These are phyloP conservation scores for Heliconius melpomene DNA, from an alignment of 1,140 invertebrate species.

Conservation along the genomic window DNA sequence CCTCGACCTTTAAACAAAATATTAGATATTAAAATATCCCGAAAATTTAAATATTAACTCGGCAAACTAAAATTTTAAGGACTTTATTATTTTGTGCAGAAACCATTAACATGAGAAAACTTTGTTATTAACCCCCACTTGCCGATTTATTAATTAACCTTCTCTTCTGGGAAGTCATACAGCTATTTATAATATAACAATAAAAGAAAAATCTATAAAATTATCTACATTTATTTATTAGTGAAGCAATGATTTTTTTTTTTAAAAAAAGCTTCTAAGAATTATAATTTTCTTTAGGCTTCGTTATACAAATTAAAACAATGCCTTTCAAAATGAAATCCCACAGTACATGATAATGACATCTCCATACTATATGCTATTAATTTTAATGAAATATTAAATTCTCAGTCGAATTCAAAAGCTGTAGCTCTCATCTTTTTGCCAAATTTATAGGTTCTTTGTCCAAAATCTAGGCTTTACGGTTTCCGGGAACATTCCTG, in stretches of 20 bases:
- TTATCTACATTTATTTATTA: not conserved
- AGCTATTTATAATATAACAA: not conserved
- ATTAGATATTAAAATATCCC: conserved; percentile 29
- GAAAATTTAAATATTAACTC: conserved; percentile 29
- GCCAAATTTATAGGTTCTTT: not conserved
- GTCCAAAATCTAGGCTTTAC: conserved; percentile 2
- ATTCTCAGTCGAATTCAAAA: not conserved
- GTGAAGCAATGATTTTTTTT: too few relatives aligned
- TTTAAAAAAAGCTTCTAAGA: too few relatives aligned
- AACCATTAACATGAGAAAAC: conserved; percentile 27
- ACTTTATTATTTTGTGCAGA: conserved; percentile 25
- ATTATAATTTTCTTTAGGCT: too few relatives aligned
- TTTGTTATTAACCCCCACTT: conserved; percentile 25
- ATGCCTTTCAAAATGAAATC: not conserved
- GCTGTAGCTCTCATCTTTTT: not conserved
- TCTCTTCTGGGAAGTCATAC: not conserved
- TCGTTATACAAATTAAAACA: too few relatives aligned
- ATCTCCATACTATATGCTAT: not conserved
- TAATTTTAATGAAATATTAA: not conserved
- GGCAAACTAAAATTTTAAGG: conserved; percentile 25
- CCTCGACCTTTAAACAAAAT: conserved; percentile 21
- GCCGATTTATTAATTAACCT: conserved; percentile 11
- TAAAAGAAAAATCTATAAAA: not conserved
- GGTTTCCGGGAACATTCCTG: not conserved
- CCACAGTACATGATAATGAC: not conserved